Base-by-base conservation (phyloP, 2,113 vertebrate species). In the Callithrix jacchus region DNA sequence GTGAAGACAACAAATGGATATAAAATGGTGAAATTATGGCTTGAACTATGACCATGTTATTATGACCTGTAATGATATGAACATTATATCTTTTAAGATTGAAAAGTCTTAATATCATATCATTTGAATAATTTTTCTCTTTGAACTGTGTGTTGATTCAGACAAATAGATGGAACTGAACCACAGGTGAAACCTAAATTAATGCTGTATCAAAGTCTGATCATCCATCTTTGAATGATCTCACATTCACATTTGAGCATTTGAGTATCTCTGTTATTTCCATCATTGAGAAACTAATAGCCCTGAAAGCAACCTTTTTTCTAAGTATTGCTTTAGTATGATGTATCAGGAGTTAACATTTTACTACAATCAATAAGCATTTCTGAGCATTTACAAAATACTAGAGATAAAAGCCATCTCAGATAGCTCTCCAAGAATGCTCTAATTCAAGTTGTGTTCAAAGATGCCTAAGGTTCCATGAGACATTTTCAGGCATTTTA, bases 371-470 rank as follows among this genome's bases (percentile, higher is more conserved):
- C 23, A 91, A 49, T 30, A 91, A 94, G 58, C 25, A 76, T 54
- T 81, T 94, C 74, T 93, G 80, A 89, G 32, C 64, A 77, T 30
- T 87, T 92, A 61, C 47, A 93, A 89, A 84, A 40, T 64, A 82
- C 49, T 64, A 64, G 45, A 90, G 47, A 94, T 54, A 37, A 93
- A 90, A 91, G 83, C 47, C 58, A 93, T 95, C 73, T 89, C 76
- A 89, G 35, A 76, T 83, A 93, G 49, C 37, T 96, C 42, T 61
- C 27, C 8, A 93, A 92, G 79, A 87, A 86, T 76, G n/a, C 54
- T 85, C 70, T 76, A 74, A 91, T 84, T 93, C 83, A 82, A 91
- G n/a, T 95, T 52, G 74, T 42, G 66, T 95, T 93, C 73, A 91
- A 76, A 96, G 89, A 94, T 79, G 66, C 80, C 52, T 32, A 42